phyloP scores from a whole-genome alignment of 2,113 vertebrate species.

The Natator depressus region DNA sequence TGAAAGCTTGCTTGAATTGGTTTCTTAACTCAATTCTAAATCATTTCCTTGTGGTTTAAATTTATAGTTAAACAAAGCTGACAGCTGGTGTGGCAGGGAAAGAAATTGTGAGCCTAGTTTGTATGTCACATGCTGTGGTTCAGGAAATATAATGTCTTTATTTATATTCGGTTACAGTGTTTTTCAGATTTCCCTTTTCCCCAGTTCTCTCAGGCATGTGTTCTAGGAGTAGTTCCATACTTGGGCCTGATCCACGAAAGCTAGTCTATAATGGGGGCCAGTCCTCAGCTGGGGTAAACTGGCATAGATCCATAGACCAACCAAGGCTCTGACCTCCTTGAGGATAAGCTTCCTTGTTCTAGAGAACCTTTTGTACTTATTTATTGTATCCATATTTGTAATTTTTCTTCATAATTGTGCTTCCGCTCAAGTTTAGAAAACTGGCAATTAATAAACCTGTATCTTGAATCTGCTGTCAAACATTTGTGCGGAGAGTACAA shows the following conservation, averaged over 20 bases:
- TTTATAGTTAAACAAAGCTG: not conserved
- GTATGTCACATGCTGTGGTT: not conserved
- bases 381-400: not conserved
- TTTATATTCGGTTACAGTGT: not conserved
- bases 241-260: rapidly evolving
- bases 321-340: not conserved
- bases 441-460: not conserved
- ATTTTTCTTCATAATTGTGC: not conserved
- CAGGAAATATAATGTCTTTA: not conserved
- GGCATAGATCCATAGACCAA: not conserved
- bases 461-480: not conserved
- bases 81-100: not conserved
- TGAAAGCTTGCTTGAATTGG: not conserved
- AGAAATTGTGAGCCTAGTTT: not conserved
- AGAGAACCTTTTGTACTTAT: not conserved
- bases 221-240: not conserved
- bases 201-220: not conserved
- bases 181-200: not conserved
- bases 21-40: not conserved
- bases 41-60: not conserved
- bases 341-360: not conserved
- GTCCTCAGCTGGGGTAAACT: not conserved
- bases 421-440: not conserved
- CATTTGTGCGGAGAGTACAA: not conserved
- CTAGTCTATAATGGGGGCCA: not conserved